Evolutionary conservation across 2,797 vertebrate genomes (phyloP).

Genomic region (Sandelia bainsii): DNA sequence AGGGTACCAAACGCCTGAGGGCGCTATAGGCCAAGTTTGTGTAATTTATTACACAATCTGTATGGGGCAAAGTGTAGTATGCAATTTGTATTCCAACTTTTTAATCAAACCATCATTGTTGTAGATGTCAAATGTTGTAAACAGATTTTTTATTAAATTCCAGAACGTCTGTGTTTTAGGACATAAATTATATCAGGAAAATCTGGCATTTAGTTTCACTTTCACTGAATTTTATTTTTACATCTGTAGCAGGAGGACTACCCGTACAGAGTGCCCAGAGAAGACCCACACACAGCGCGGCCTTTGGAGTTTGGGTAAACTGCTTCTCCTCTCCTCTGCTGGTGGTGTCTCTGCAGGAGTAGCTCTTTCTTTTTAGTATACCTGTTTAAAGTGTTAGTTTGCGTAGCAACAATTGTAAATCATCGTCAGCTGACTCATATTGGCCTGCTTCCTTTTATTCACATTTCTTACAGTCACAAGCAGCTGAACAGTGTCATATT

Average conservation of each 20-base stretch:
- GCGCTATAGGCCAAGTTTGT: too few relatives aligned
- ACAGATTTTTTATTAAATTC: background rate
- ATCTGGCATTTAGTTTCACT: background rate
- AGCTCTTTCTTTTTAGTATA: constrained; percentile 3
- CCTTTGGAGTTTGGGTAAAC: constrained; percentile 83
- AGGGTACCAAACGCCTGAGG: too few relatives aligned
- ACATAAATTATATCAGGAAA: background rate
- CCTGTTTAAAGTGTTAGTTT: constrained; percentile 49
- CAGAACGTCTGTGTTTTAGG: background rate
- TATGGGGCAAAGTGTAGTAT: background rate
- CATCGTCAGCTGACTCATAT: constrained; percentile 32
- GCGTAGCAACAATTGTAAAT: constrained; percentile 49
- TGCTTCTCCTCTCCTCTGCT: background rate
- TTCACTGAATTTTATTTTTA: background rate
- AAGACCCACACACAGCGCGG: constrained; percentile 78
- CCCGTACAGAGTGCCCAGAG: constrained; percentile 81
- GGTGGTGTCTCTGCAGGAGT: background rate
- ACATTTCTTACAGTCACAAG: constrained; percentile 14
- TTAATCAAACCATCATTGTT: background rate
- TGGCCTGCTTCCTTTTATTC: constrained; percentile 26
- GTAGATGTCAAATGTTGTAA: background rate
- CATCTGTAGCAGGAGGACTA: constrained; percentile 78
- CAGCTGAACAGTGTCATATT: too few relatives aligned
- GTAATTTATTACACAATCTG: background rate
- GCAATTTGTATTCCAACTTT: background rate